Percentiles rank a stretch among this genome's conserved stretches.
phyloP scores from a whole-genome alignment of 1,140 invertebrate species.

The Druon quercuslanigerum region DNA sequence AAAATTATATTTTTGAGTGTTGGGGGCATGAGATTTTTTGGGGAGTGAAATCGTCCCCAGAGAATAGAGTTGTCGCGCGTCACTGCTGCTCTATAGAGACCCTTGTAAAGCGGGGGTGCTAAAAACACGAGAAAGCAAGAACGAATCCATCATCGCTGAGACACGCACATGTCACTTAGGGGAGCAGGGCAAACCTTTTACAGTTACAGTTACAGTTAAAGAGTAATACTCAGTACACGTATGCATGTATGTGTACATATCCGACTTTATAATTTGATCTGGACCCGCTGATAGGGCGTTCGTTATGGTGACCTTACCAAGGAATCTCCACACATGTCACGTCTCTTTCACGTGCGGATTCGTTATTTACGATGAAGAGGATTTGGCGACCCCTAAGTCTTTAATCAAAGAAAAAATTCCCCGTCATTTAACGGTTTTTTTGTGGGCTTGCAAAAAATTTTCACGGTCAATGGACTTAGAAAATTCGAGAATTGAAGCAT shows the following conservation, averaged over 20 bases:
- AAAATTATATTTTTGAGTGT: background rate
- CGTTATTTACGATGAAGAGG: conserved; percentile 13
- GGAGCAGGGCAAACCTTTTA: conserved; percentile 30
- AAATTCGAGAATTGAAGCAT: no score
- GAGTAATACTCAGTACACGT: background rate
- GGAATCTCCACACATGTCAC: conserved; percentile 9
- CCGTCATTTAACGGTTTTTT: no score
- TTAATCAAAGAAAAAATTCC: no score
- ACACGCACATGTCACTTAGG: conserved; percentile 54
- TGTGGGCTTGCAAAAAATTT: no score
- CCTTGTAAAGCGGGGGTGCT: background rate
- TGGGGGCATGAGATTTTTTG: no score
- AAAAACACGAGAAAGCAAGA: conserved; percentile 35
- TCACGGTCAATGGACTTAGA: no score
- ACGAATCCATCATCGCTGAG: conserved; percentile 51
- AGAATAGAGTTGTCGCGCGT: background rate
- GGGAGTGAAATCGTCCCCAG: background rate
- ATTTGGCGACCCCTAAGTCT: background rate
- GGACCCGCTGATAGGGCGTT: conserved; percentile 40
- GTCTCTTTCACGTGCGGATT: conserved; percentile 10
- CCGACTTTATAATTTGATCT: conserved; percentile 54
- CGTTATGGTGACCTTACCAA: conserved; percentile 8
- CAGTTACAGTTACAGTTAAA: background rate
- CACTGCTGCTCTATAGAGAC: background rate
- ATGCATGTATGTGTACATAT: conserved; percentile 9